Evolutionary conservation across 2,113 vertebrate genomes (phyloP).

Genomic region (Oreochromis spilurus): DNA sequence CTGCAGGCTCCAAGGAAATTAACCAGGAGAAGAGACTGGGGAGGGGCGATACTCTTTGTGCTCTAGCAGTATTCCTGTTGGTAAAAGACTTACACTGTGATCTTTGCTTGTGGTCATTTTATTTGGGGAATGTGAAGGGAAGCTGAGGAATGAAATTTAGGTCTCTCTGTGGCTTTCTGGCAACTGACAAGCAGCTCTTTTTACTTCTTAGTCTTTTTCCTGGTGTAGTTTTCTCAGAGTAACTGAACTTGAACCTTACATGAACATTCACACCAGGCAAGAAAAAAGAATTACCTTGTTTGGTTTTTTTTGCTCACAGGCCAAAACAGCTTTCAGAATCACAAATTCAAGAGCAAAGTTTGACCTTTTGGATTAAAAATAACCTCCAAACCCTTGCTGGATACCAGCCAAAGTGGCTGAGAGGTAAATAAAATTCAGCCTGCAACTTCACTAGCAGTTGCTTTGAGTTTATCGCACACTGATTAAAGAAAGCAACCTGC

Average conservation of each 20-base stretch:
- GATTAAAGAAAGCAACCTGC: not conserved
- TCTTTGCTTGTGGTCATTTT: slow-evolving; percentile 46
- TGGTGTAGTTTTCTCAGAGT: not conserved
- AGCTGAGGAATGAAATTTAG: not conserved
- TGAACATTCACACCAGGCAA: not conserved
- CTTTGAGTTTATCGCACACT: not conserved
- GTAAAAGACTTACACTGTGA: slow-evolving; percentile 14
- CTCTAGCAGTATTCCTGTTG: slow-evolving; percentile 17
- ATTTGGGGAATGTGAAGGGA: not conserved
- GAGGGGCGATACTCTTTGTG: slow-evolving; percentile 28
- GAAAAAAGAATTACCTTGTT: not conserved
- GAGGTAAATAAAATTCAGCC: slow-evolving; percentile 5
- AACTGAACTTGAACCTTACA: not conserved
- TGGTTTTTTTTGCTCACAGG: not conserved
- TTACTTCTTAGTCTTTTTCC: not conserved
- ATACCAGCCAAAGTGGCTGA: not conserved
- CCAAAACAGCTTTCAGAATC: not conserved
- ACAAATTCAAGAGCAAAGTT: not conserved
- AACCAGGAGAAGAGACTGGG: slow-evolving; percentile 42
- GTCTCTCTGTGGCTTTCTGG: not conserved
- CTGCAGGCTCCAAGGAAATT: slow-evolving; percentile 57
- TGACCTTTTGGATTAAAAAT: slow-evolving; percentile 29
- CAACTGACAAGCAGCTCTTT: not conserved
- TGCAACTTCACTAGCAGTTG: not conserved
- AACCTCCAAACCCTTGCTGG: not conserved